A percentile compares a stretch with the other conserved stretches of the same genome.
These are phyloP conservation scores for Rhodeus uyekii DNA, from an alignment of 2,797 vertebrate species.

Conservation along the genomic window DNA sequence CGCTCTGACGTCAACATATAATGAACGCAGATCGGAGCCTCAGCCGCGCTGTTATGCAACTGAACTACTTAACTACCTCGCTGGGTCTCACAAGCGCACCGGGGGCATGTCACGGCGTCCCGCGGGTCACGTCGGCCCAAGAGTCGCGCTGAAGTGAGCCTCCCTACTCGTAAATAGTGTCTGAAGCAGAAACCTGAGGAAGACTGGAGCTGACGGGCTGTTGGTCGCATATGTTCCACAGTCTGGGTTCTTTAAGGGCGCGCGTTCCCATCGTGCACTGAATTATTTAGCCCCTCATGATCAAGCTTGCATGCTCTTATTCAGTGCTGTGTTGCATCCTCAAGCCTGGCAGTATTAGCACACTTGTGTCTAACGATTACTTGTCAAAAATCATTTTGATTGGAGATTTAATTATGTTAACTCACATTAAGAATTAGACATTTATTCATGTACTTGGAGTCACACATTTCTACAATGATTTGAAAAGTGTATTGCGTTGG, in stretches of 20 bases:
- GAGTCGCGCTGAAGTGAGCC: background rate
- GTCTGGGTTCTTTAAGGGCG: constrained; percentile 32
- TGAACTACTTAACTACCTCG: constrained; percentile 10
- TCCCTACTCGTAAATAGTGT: background rate
- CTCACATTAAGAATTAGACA: too few relatives aligned
- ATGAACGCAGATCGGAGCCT: constrained; percentile 12
- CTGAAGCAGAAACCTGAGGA: background rate
- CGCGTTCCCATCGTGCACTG: background rate
- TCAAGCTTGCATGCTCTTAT: background rate
- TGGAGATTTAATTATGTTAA: background rate
- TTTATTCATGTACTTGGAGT: background rate
- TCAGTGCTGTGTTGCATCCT: background rate
- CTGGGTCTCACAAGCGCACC: background rate
- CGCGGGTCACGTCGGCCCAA: background rate
- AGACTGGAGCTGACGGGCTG: background rate
- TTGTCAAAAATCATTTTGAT: background rate
- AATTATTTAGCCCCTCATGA: constrained; percentile 27
- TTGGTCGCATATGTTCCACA: background rate
- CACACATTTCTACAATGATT: background rate
- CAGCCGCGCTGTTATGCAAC: constrained; percentile 35
- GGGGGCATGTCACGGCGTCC: background rate
- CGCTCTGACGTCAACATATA: constrained; percentile 25
- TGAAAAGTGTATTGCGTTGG: too few relatives aligned
- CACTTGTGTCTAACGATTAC: background rate
- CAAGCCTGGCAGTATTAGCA: background rate